phyloP scores from a whole-genome alignment of 2,888 invertebrate genomes.

The Hyles lineata region DNA sequence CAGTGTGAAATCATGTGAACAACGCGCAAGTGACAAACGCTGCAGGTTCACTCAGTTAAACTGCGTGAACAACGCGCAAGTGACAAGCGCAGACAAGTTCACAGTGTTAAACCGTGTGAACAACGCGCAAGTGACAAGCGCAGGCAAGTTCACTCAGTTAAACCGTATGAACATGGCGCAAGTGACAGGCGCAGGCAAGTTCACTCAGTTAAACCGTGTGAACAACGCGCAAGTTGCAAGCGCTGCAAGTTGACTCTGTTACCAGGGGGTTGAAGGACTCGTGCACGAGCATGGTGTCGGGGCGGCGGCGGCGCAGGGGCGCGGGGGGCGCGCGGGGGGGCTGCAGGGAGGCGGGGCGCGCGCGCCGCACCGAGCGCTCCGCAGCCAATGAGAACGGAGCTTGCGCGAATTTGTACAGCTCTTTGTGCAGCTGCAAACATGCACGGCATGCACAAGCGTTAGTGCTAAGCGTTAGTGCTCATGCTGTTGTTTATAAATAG shows the following conservation, averaged over 20 bases:
- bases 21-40: neutral
- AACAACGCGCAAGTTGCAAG: neutral
- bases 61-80: neutral
- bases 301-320: conserved; percentile 48
- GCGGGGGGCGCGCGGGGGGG: conserved; percentile 45
- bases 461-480: neutral
- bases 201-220: neutral
- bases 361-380: conserved; percentile 39
- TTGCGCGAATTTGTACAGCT: conserved; percentile 66
- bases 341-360: conserved; percentile 62
- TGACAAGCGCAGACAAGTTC: neutral
- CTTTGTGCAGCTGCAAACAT: conserved; percentile 72
- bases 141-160: too few species aligned
- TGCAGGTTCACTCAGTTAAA: conserved; percentile 41
- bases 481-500: too few species aligned
- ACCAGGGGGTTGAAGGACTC: conserved; percentile 61
- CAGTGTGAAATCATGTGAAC: neutral
- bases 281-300: conserved; percentile 65
- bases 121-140: neutral
- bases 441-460: conserved; percentile 7
- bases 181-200: neutral
- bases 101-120: neutral
- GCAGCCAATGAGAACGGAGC: conserved; percentile 43
- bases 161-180: neutral
- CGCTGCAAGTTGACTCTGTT: conserved; percentile 34